phyloP scores from a whole-genome alignment of 1,140 invertebrate genomes.

The Neotoxoptera formosana region DNA sequence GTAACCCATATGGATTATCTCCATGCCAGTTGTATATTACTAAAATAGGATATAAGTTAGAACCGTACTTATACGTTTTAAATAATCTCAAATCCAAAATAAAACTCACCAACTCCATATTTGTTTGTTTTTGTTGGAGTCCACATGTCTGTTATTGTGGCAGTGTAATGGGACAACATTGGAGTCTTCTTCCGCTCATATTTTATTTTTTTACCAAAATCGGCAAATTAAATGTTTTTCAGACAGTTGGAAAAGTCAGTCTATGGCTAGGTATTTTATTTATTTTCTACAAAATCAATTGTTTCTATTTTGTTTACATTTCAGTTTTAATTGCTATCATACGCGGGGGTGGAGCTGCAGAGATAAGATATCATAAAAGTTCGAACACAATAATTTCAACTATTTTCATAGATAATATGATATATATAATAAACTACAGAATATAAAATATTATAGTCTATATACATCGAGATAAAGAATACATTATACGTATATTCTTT shows the following conservation, averaged over 20 bases:
- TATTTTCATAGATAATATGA: background rate
- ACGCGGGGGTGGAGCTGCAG: conserved; percentile 27
- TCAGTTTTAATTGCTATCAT: conserved; percentile 41
- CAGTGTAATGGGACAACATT: background rate
- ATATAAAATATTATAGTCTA: too few species aligned
- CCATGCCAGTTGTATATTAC: conserved; percentile 91
- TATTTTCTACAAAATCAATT: background rate
- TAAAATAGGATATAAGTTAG: conserved; percentile 63
- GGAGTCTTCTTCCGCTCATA: conserved; percentile 12
- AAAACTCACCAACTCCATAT: conserved; percentile 71
- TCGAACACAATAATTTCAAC: background rate
- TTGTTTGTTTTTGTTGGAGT: conserved; percentile 71
- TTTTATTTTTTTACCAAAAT: background rate
- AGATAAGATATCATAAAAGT: conserved; percentile 36
- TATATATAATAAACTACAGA: background rate
- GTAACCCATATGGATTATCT: conserved; percentile 79
- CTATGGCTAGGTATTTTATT: background rate
- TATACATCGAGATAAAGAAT: too few species aligned
- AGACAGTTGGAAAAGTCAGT: background rate
- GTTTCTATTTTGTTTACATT: conserved; percentile 39
- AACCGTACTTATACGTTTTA: background rate
- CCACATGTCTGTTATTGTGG: conserved; percentile 66
- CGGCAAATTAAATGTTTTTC: background rate
- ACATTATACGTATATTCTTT: too few species aligned
- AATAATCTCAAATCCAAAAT: conserved; percentile 16